Conservation (phyloP, 2,888 invertebrate genomes). For the Luperina testacea region DNA sequence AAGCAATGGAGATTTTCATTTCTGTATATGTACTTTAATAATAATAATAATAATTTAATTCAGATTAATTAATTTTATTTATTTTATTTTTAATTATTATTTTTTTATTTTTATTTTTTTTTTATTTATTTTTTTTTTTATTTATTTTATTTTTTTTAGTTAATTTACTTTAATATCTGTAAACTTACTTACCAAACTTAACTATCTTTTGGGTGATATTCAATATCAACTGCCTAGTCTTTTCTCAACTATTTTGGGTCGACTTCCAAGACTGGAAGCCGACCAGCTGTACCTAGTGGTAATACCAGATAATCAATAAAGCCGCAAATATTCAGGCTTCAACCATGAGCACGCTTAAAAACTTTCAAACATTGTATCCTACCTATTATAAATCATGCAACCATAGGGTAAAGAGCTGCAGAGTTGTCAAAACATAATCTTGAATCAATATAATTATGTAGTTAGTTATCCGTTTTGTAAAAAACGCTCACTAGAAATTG, state of each 20-base stretch:
- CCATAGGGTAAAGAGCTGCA: neutral
- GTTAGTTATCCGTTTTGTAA: neutral
- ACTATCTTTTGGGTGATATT: neutral
- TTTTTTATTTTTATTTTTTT: too few relatives aligned
- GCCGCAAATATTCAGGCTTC: neutral
- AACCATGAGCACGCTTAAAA: neutral
- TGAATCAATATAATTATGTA: neutral
- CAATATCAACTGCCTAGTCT: neutral
- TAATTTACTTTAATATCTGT: neutral
- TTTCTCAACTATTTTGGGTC: too few relatives aligned
- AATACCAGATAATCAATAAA: neutral
- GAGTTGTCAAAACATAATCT: neutral
- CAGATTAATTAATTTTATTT: too few relatives aligned
- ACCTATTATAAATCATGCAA: neutral
- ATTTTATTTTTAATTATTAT: too few relatives aligned
- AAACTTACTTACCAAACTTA: neutral
- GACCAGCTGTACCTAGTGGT: too few relatives aligned
- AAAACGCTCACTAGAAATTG: neutral
- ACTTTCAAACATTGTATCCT: neutral
- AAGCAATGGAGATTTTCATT: neutral
- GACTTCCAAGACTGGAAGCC: too few relatives aligned
- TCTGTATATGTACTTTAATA: neutral
- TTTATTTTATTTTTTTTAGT: too few relatives aligned
- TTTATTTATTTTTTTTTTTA: too few relatives aligned
- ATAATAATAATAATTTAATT: too few relatives aligned